Evolutionary conservation across 2,113 vertebrate species (phyloP), one percentile per base, ranked within the genome.

Genomic region (Phrynocephalus versicolor): DNA sequence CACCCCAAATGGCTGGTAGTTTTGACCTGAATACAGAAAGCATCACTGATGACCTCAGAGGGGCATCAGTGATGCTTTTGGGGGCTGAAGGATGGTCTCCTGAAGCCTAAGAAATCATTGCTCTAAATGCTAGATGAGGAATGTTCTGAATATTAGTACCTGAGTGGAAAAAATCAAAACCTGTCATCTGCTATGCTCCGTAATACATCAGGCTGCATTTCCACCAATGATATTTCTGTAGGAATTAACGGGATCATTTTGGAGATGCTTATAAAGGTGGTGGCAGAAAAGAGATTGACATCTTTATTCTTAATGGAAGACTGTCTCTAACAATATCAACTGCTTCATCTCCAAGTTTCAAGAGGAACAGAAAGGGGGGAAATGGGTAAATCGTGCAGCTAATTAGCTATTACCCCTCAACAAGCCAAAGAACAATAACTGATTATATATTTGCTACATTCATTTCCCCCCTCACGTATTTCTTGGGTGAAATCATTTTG

Each of bases 371-470:
- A 91, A 85, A 81, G 1, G 87, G 71, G 3, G 13, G 90, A 87
- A 91, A 85, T 84, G 21, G 21, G 75, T 78, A 82, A 87, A 88
- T 88, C 85, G 88, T 30, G 1, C 16, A 60, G 13, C 75, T 86
- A 76, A 86, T 87, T 86, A 87, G 25, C 16, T 91, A 91, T 90
- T 84, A 74, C 2, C 0, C 82, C 74, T 81, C 35, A 87, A 2
- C 30, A 86, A 85, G 7, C 75, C 51, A 86, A 91, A 88, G 16
- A 39, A 89, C 88, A 91, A 69, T 27, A 86, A 88, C 88, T 65
- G 82, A 81, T 16, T 79, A 2, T 74, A 1, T 85, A 69, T 51
- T 88, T 92, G 83, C 81, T 27, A 60, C 12, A 78, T 87, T 39
- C 25, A 84, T 45, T 58, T 78, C 84, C 84, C 88, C 58, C 45